Percentiles rank a stretch among this genome's conserved stretches.
Conservation (phyloP, 2,797 vertebrate genomes). For the Amniataba percoides region DNA sequence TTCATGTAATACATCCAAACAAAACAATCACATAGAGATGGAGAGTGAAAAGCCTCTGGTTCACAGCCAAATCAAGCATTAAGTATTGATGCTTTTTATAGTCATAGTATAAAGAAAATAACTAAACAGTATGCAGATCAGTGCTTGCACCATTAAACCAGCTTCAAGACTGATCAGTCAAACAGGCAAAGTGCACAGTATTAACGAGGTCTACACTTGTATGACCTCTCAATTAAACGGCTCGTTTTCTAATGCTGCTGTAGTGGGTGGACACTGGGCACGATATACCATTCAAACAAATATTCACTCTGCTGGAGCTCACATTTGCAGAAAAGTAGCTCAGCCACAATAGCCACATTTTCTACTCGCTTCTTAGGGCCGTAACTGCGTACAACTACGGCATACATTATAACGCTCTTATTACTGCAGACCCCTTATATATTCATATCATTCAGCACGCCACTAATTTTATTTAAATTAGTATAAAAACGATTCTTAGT, state of each 20-base stretch:
- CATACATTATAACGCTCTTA: neutral
- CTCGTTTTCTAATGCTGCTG: neutral
- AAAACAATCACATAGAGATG: neutral
- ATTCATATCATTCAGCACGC: conserved; percentile 2
- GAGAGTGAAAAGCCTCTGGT: neutral
- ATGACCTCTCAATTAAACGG: neutral
- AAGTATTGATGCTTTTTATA: conserved; percentile 2
- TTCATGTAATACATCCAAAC: neutral
- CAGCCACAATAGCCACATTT: conserved; percentile 12
- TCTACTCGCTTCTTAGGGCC: neutral
- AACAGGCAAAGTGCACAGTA: neutral
- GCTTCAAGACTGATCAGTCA: neutral
- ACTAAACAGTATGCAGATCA: neutral
- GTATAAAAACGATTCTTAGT: conserved; percentile 10
- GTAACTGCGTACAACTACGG: neutral
- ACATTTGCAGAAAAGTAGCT: conserved; percentile 26
- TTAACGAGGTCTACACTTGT: neutral
- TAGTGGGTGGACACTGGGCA: neutral
- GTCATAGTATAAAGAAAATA: conserved; percentile 1
- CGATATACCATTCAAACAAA: conserved; percentile 15
- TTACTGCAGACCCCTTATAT: neutral
- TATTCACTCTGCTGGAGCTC: conserved; percentile 18
- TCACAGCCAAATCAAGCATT: neutral
- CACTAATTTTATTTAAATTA: conserved; percentile 28
- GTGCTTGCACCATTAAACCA: neutral